Conservation (phyloP, 2,888 invertebrate species). For the Andrena chrysosceles region DNA sequence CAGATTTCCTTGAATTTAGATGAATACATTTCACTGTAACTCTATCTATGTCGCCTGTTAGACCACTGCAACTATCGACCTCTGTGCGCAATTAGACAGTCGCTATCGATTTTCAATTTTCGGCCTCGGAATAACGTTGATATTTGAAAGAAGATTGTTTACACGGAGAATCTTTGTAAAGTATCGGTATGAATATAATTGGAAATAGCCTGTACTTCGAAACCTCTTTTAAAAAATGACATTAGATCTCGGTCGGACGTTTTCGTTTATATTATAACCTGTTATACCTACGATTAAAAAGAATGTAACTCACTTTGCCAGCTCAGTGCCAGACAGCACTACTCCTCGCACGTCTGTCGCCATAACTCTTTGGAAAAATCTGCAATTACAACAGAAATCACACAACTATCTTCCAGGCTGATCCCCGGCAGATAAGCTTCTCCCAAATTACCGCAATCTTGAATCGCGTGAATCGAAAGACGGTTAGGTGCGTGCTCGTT, state of each 20-base stretch:
- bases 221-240: too few species aligned
- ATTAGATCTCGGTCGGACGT: background rate
- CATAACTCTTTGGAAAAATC: slow-evolving; percentile 77
- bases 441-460: slow-evolving; percentile 1
- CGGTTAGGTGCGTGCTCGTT: background rate
- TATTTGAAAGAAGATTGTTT: background rate
- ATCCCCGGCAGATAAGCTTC: background rate
- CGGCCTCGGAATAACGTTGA: background rate
- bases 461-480: background rate
- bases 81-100: background rate
- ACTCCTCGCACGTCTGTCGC: slow-evolving; percentile 78
- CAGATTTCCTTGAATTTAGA: background rate
- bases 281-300: background rate
- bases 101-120: background rate
- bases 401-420: background rate
- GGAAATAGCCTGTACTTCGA: background rate
- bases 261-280: background rate
- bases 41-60: background rate
- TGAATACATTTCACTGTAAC: background rate
- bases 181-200: background rate
- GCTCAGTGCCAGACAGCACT: slow-evolving; percentile 88
- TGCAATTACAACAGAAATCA: slow-evolving; percentile 50
- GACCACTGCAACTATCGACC: slow-evolving; percentile 6
- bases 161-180: background rate
- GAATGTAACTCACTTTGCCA: slow-evolving; percentile 88